phyloP scores from a whole-genome alignment of 2,888 invertebrate species.

The Dorcus parallelipipedus region DNA sequence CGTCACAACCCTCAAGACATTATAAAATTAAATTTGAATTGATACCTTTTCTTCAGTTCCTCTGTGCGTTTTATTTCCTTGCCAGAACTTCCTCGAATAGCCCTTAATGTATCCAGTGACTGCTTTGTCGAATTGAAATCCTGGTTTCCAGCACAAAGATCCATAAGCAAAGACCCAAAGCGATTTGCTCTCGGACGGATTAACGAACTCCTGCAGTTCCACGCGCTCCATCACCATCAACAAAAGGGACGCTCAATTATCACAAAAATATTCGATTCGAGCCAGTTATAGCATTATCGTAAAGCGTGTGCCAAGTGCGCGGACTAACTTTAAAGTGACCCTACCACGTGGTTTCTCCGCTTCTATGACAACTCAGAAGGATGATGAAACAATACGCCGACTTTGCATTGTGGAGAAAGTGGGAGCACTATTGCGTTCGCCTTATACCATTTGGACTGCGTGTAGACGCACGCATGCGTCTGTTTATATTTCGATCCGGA shows the following conservation, averaged over 20 bases:
- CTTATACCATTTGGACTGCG: too few relatives aligned
- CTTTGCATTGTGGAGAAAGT: slow-evolving; percentile 1
- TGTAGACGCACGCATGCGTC: too few relatives aligned
- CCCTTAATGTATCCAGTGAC: slow-evolving; percentile 81
- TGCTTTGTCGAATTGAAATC: slow-evolving; percentile 79
- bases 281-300: too few relatives aligned
- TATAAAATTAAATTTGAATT: background rate
- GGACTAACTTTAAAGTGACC: background rate
- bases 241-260: background rate
- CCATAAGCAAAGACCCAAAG: slow-evolving; percentile 96
- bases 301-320: slow-evolving; percentile 1
- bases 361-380: background rate
- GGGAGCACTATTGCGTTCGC: background rate
- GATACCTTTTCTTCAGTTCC: slow-evolving; percentile 70
- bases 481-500: too few relatives aligned
- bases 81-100: slow-evolving; percentile 87
- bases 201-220: slow-evolving; percentile 35
- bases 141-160: slow-evolving; percentile 92
- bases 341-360: background rate
- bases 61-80: slow-evolving; percentile 80
- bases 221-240: slow-evolving; percentile 23
- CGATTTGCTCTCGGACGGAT: slow-evolving; percentile 47
- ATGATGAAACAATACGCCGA: background rate
- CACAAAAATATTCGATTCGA: too few relatives aligned
- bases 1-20: too few relatives aligned